Evolutionary conservation across 1,140 invertebrate genomes (phyloP), one percentile per base, ranked within the genome.

Genomic region (Caenorhabditis latens): DNA sequence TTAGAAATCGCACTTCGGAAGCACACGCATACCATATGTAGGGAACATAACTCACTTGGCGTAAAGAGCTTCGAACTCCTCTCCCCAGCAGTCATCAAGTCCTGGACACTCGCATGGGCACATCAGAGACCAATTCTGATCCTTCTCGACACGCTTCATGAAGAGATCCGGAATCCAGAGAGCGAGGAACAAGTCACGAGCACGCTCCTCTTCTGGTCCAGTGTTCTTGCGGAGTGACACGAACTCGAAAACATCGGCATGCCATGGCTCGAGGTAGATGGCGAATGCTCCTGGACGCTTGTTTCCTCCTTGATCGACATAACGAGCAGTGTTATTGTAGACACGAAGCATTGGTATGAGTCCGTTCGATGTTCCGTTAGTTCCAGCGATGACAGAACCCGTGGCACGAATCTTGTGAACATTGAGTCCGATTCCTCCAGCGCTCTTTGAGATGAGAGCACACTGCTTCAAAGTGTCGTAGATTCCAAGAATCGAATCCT

Each of bases 231-330:
- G 96, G 50, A 98, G 93, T 92, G 98, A 96, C 63, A 99, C 93
- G 93, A 98, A 88, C 86, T 98, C 96, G 93, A 98, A 98, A 79
- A 99, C 94, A 93, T 99, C 98, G 0, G 97, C 95, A 94, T 99
- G 98, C 98, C 98, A 99, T 4, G 98, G 98, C 93, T 99, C 98
- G 32, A 99, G 91, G 92, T 99, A 99, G 86, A 99, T 95, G 19
- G 98, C 97, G 94, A 99, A 98, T n/a, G 98, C 97, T 50, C 98
- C 97, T n/a, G 98, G 97, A 89, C 97, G 94, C 94, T 99, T 99
- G 91, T 98, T 99, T 42, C 97, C 98, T 48, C 98, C 97, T 94
- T 99, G 98, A 93, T 99, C 97, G 0, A 99, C 97, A 94, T 99
- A 99, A 89, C 96, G 94, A 0, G 97, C 97, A 50, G 97, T 97